Evolutionary conservation across 2,797 vertebrate genomes (phyloP).

Genomic region (Ficedula albicollis): DNA sequence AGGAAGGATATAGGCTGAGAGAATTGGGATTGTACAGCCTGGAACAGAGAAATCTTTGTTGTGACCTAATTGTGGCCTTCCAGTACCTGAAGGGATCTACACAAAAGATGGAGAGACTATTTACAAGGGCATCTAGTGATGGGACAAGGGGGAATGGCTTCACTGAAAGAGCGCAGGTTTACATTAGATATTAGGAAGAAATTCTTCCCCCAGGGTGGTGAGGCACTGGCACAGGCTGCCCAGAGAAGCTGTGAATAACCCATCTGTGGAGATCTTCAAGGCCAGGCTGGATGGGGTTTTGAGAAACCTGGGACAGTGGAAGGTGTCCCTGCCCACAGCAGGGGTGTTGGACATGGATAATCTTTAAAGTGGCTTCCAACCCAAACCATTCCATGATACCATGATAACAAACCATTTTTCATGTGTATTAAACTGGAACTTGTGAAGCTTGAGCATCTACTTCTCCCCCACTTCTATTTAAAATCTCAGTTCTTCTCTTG

Average conservation of each 20-base stretch:
- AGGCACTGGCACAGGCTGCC: not conserved
- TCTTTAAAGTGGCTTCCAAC: not conserved
- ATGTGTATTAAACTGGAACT: not conserved
- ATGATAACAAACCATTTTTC: not conserved
- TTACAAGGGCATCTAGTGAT: not conserved
- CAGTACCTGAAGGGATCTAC: not conserved
- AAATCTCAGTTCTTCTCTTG: not conserved
- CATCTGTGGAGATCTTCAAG: not conserved
- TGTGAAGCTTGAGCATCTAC: not conserved
- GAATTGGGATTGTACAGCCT: not conserved
- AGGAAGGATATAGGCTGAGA: not conserved
- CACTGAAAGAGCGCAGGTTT: not conserved
- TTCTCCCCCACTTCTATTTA: not conserved
- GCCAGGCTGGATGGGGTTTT: not conserved
- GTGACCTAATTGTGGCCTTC: not conserved
- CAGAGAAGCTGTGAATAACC: not conserved
- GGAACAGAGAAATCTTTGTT: not conserved
- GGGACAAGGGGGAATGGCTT: not conserved
- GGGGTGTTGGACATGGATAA: rapidly evolving
- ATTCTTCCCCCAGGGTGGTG: not conserved
- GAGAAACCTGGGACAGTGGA: not conserved
- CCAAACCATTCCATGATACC: not conserved
- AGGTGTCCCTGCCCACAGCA: not conserved
- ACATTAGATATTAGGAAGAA: not conserved
- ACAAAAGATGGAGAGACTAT: not conserved